Base-by-base conservation (phyloP, 1,140 invertebrate genomes). In the Pseudomyrmex cubaensis region DNA sequence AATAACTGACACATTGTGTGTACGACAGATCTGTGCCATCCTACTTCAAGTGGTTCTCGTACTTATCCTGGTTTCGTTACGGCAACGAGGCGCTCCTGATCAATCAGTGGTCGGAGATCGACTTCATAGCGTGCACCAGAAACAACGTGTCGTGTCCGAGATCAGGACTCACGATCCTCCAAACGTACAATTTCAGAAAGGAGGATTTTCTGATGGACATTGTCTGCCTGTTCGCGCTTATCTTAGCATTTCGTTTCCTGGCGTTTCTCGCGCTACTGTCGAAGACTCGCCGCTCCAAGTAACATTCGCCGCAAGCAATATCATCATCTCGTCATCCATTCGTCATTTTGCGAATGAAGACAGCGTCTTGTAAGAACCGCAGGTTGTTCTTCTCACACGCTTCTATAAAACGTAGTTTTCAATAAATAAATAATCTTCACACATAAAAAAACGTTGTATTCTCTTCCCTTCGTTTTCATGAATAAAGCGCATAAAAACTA, bases 41-140 rank as follows among this genome's bases (percentile, higher is more conserved):
- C 0, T 99, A 98, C 90, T 97, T 99, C 73, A 95, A 96, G 70
- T 99, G 98, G 98, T 94, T 99, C 74, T 97, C 98, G 15, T 98
- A 98, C 93, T 93, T 99, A 17, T 99, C 98, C 0, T 99, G 99
- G 98, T 99, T 99, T 94, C 96, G 97, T 64, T 99, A 99, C 93
- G 98, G 97, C 59, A 99, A 98, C 94, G 98, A 99, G 94, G 97
- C 98, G 0, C 94, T 99, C 1, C 95, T 98, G n/a, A 97, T 99
- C 64, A 99, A 99, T 94, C 98, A 99, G 92, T 99, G 98, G 98
- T 93, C 95, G 0, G 96, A 96, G 15, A 95, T 98, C 20, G 95
- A 96, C 12, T 91, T 93, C 17, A 98, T 98, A 86, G 95, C 95
- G 10, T 97, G 97, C 92, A 96, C 97, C 57, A 93, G 95, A 48